A percentile compares a stretch with the other conserved stretches of the same genome.
phyloP scores from a whole-genome alignment of 1,140 invertebrate genomes.

The Nilaparvata lugens region DNA sequence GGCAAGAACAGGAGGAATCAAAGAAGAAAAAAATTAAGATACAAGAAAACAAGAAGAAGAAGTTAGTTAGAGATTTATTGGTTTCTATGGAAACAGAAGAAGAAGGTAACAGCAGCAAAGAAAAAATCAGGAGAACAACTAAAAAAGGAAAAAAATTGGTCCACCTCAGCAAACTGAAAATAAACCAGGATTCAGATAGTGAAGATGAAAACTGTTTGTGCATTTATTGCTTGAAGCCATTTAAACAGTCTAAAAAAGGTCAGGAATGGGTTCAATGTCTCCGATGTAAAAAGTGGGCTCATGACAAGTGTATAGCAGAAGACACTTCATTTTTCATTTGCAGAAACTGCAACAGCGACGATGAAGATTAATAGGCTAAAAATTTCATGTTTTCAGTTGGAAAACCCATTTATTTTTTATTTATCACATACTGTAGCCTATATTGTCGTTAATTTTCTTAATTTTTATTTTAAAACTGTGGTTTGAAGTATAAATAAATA shows the following conservation, averaged over 20 bases:
- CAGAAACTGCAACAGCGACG: not conserved
- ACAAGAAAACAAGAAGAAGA: conserved; percentile 1
- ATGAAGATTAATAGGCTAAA: conserved; percentile 1
- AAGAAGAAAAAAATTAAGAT: conserved; percentile 10
- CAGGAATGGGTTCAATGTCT: not conserved
- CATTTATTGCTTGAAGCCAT: not conserved
- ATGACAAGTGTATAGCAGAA: not conserved
- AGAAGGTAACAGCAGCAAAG: not conserved
- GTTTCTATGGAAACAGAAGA: not conserved
- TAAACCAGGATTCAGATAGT: not conserved
- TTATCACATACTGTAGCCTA: no score
- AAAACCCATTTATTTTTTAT: not conserved
- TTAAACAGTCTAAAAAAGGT: not conserved
- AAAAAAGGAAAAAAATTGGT: not conserved
- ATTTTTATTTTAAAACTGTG: not conserved
- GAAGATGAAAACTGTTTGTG: not conserved
- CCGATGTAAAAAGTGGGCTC: not conserved
- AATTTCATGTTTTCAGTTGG: not conserved
- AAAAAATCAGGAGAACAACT: not conserved
- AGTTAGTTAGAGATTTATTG: not conserved
- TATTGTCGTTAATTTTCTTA: not conserved
- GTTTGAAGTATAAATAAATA: not conserved
- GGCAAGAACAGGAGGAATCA: conserved; percentile 11
- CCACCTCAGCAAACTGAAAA: conserved; percentile 1
- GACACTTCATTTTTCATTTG: not conserved